These are phyloP conservation scores for Drosophila setosimentum DNA, from an alignment of 2,888 invertebrate genomes.

Conservation along the genomic window DNA sequence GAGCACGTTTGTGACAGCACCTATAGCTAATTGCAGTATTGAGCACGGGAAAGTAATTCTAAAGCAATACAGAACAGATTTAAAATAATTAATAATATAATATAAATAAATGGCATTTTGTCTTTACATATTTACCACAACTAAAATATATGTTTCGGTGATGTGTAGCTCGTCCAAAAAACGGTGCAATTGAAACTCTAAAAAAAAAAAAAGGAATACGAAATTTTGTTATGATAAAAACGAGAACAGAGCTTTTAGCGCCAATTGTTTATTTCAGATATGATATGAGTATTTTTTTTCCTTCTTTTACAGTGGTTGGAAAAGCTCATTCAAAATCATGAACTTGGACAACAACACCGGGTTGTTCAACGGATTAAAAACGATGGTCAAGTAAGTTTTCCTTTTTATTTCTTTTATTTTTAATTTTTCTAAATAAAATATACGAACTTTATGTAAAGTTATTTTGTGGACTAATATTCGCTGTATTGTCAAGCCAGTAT, in stretches of 20 bases:
- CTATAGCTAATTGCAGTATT: too few relatives aligned
- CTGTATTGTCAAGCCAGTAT: too few relatives aligned
- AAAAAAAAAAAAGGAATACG: neutral
- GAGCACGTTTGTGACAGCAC: neutral
- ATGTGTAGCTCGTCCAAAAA: too few relatives aligned
- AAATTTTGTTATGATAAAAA: neutral
- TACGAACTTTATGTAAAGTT: too few relatives aligned
- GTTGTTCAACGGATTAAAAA: conserved; percentile 1
- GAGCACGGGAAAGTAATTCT: neutral
- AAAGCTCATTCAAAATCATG: neutral
- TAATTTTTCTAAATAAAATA: too few relatives aligned
- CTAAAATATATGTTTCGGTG: too few relatives aligned
- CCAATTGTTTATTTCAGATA: neutral
- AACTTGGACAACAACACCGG: neutral
- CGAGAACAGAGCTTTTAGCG: neutral
- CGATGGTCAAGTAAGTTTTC: conserved; percentile 1
- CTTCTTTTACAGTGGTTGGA: neutral
- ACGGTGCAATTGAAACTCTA: neutral
- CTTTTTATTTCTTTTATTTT: too few relatives aligned
- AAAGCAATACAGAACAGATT: neutral
- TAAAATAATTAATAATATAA: too few relatives aligned
- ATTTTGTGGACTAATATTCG: too few relatives aligned
- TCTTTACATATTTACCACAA: too few relatives aligned
- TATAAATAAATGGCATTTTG: too few relatives aligned
- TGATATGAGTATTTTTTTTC: neutral